Evolutionary conservation across 2,888 invertebrate genomes (phyloP), one percentile per base, ranked within the genome.

Genomic region (Stenchaetothrips biformis): DNA sequence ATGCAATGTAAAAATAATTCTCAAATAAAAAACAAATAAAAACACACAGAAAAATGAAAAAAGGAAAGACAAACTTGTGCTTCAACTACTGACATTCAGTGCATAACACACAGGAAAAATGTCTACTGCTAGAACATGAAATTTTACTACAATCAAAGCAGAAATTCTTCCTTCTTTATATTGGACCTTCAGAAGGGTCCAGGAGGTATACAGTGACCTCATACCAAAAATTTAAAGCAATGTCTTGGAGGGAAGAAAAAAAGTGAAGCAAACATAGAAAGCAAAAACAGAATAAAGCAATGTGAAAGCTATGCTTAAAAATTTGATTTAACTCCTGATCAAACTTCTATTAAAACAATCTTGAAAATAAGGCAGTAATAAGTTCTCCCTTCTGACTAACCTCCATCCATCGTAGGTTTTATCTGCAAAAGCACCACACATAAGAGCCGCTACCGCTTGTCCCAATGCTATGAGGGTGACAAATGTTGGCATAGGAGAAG

Each of bases 361-460:
- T 37, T 37, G 37, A 37, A 37, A 37, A 37, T 37, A 37, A 37
- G 37, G 4, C 37, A 2, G 37, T 37, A 37, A 37, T 37, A 37
- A 37, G 4, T 37, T 37, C 37, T 37, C 37, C 37, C 37, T 37
- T 18, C 79, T 21, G 78, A 78, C 80, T 49, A 80, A 82, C 82
- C 82, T 81, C 81, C 82, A 81, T 74, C 82, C 80, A 62, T 37
- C 13, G 48, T 62, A 77, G 49, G 80, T 74, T 77, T 48, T n/a
- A 48, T 78, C 59, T 79, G 81, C 79, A 79, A 80, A 82, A 79
- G 77, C n/a, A 48, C 82, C 81, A 48, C 80, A 79, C 53, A 82
- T 48, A 79, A 59, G 13, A 18, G 82, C 80, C 25, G 82, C 81
- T 37, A 81, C 74, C 53, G 80, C 81, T 77, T 82, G 81, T 18